Evolutionary conservation across 2,797 vertebrate species (phyloP), one percentile per base, ranked within the genome.

Genomic region (Sebastes elongatus): DNA sequence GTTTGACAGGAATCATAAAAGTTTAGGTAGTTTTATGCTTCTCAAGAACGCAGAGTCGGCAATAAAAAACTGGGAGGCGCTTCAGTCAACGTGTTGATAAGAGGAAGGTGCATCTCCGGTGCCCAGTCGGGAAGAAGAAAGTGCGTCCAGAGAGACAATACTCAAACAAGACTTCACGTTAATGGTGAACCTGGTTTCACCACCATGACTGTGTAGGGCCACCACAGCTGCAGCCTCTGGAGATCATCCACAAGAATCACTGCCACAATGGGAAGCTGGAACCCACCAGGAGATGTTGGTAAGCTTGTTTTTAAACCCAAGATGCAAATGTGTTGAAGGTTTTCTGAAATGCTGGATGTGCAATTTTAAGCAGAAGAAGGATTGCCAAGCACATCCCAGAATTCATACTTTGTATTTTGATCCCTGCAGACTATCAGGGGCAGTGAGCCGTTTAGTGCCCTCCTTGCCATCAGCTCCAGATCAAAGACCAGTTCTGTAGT

Each of bases 31-130:
- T 22, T 22, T 53, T 22, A n/a, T 22, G 52, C 9, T 53, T 2
- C 52, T 53, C 52, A 53, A 53, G 52, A 52, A n/a, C 46, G 7
- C 46, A 52, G 46, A 1, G 52, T n/a, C 23, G 22, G 55, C 22
- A 18, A 32, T 55, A 82, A 72, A 1, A 86, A 70, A 33, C 16
- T 46, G 60, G 85, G 82, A 80, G 84, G 82, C 2, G 30, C 42
- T 73, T 78, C 16, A 46, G 65, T 53, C 33, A 20, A 28, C 9
- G 42, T 42, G 64, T 28, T 74, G 53, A 79, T 82, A 86, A 86
- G 71, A 72, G 42, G 18, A 74, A 1, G 1, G 28, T 18, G 32
- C 23, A 55, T 33, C 27, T 30, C 35, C 2, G 18, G 11, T 10
- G 52, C 42, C 42, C 42, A 49, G 25, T 22, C 25, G 3, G 7